A percentile compares a stretch with the other conserved stretches of the same genome.
These are phyloP conservation scores for Noctuana brunneofusca DNA, from an alignment of 2,888 invertebrate genomes.

Conservation along the genomic window DNA sequence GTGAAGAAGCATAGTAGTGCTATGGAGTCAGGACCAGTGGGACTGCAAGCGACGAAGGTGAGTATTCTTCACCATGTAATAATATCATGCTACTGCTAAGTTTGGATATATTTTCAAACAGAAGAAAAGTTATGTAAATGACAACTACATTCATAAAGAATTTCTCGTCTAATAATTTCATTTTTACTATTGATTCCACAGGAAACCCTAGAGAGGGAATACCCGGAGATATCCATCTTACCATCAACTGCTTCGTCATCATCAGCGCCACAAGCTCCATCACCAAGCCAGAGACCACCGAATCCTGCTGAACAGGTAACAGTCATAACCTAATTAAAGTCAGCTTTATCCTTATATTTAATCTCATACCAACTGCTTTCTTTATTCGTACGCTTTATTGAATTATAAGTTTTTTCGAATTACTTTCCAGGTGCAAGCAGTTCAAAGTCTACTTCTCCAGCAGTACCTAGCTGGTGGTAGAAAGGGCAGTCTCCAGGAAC, in stretches of 20 bases:
- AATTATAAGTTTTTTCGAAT: no score
- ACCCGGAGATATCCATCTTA: constrained; percentile 79
- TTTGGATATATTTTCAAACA: background rate
- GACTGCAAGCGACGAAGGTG: constrained; percentile 79
- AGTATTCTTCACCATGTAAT: constrained; percentile 31
- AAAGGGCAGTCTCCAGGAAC: constrained; percentile 73
- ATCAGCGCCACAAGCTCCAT: constrained; percentile 67
- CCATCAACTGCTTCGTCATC: constrained; percentile 79
- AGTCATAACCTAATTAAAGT: no score
- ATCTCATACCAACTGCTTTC: no score
- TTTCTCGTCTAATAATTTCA: constrained; percentile 8
- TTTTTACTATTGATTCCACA: constrained; percentile 47
- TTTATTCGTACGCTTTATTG: no score
- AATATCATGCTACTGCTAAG: no score
- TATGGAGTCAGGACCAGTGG: constrained; percentile 69
- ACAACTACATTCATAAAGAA: background rate
- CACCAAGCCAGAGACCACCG: constrained; percentile 70
- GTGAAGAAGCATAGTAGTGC: constrained; percentile 74
- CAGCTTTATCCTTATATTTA: no score
- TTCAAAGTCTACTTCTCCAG: constrained; percentile 75
- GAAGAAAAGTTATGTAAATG: background rate
- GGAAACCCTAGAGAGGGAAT: constrained; percentile 80
- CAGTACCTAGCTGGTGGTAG: constrained; percentile 76
- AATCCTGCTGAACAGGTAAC: constrained; percentile 76
- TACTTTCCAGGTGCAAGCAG: constrained; percentile 68